Percentiles rank a stretch among this genome's conserved stretches.
These are phyloP conservation scores for Willisornis vidua DNA, from an alignment of 2,113 vertebrate species.

Conservation along the genomic window DNA sequence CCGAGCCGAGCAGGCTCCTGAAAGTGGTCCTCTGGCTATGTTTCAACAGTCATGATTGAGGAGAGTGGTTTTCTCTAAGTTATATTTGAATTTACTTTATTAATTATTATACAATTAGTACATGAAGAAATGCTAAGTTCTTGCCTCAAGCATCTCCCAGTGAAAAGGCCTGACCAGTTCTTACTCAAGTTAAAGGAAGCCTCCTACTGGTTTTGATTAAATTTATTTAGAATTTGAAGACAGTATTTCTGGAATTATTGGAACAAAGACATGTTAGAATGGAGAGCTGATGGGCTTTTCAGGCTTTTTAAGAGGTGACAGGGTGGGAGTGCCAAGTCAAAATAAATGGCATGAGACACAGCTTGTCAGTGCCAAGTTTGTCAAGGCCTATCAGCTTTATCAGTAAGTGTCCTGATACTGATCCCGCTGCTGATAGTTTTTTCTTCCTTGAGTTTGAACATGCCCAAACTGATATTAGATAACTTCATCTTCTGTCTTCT, in stretches of 20 bases:
- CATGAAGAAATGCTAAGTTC: neutral
- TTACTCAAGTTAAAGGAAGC: neutral
- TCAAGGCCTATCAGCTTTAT: neutral
- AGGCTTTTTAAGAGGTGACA: neutral
- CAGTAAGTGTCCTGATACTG: neutral
- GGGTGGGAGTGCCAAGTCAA: neutral
- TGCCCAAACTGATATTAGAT: neutral
- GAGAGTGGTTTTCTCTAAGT: constrained; percentile 21
- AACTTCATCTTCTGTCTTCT: neutral
- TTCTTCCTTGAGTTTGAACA: neutral
- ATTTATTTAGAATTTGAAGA: neutral
- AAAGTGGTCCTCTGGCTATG: constrained; percentile 51
- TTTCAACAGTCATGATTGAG: constrained; percentile 20
- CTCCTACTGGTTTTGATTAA: neutral
- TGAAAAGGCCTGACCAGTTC: neutral
- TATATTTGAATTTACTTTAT: constrained; percentile 40
- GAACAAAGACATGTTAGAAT: neutral
- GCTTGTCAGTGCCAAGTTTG: neutral
- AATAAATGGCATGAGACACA: fast-evolving
- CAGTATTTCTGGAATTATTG: neutral
- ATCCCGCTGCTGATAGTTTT: neutral
- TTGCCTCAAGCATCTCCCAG: neutral
- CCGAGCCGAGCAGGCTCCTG: neutral
- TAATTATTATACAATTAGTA: constrained; percentile 20
- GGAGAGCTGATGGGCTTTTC: neutral